Percentiles rank a stretch among this genome's conserved stretches.
phyloP scores from a whole-genome alignment of 2,113 vertebrate species.

The Fukomys damarensis region DNA sequence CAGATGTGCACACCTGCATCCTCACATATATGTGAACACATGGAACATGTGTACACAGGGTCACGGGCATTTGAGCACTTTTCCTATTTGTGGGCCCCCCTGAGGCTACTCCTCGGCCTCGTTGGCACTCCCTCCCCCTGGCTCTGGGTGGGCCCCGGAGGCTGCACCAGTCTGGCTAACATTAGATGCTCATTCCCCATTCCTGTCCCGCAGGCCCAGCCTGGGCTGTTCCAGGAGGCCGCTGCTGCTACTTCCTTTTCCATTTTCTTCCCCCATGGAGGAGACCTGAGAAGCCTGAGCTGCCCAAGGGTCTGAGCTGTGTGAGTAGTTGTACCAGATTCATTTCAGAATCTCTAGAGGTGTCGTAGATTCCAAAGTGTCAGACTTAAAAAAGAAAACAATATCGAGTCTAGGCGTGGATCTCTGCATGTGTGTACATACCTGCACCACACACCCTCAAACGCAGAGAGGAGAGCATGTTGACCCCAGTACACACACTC shows the following conservation, averaged over 20 bases:
- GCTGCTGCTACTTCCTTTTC: slow-evolving; percentile 19
- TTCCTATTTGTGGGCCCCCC: neutral
- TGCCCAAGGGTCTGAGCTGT: neutral
- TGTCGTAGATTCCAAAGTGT: neutral
- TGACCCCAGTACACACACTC: neutral
- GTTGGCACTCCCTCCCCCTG: neutral
- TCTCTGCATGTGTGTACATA: neutral
- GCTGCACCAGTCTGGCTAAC: neutral
- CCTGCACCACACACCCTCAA: neutral
- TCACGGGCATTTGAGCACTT: neutral
- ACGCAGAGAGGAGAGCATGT: neutral
- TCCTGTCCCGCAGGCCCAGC: neutral
- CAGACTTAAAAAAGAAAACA: slow-evolving; percentile 27
- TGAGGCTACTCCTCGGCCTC: neutral
- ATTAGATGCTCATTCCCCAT: neutral
- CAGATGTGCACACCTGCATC: neutral
- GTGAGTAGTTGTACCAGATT: fast-evolving
- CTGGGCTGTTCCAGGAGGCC: neutral
- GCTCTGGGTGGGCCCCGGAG: neutral
- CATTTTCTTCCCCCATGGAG: slow-evolving; percentile 37
- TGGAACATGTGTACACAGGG: neutral
- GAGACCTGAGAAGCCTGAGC: slow-evolving; percentile 33
- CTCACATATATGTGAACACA: fast-evolving
- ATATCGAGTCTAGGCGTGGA: neutral
- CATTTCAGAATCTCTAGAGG: neutral